Evolutionary conservation across 1,140 invertebrate genomes (phyloP).

Genomic region (Ceratitis capitata): DNA sequence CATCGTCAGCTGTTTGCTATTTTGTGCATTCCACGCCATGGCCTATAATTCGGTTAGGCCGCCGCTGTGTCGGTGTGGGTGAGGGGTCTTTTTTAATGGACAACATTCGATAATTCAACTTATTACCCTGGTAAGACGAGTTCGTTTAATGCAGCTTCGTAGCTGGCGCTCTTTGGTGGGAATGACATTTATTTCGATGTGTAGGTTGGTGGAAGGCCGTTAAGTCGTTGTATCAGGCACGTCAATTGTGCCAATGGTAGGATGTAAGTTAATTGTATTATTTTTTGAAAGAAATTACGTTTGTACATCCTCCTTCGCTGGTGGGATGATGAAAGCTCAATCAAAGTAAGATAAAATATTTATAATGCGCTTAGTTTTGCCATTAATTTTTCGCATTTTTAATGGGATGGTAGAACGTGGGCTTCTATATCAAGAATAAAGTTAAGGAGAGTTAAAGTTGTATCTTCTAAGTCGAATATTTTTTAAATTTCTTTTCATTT

Average conservation of each 20-base stretch:
- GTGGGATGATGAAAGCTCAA: not conserved
- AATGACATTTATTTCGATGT: not conserved
- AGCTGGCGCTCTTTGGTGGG: not conserved
- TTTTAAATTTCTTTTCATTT: too few relatives aligned
- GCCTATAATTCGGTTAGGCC: not conserved
- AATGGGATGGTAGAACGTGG: too few relatives aligned
- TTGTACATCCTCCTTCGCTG: not conserved
- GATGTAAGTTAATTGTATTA: not conserved
- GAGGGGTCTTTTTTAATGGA: not conserved
- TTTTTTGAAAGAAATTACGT: not conserved
- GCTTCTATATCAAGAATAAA: too few relatives aligned
- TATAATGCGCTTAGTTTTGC: too few relatives aligned
- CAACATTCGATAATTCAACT: not conserved
- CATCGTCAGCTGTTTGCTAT: not conserved
- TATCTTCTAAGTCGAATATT: too few relatives aligned
- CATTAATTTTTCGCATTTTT: too few relatives aligned
- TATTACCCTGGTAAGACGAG: slow-evolving; percentile 16
- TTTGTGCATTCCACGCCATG: not conserved
- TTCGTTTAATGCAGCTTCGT: not conserved
- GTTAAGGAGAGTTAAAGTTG: too few relatives aligned
- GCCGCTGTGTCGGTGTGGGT: too few relatives aligned
- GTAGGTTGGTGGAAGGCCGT: not conserved
- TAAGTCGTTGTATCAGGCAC: not conserved
- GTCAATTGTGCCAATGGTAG: not conserved
- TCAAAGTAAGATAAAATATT: too few relatives aligned